phyloP scores from a whole-genome alignment of 2,797 vertebrate genomes.

The Anabacerthia variegaticeps region DNA sequence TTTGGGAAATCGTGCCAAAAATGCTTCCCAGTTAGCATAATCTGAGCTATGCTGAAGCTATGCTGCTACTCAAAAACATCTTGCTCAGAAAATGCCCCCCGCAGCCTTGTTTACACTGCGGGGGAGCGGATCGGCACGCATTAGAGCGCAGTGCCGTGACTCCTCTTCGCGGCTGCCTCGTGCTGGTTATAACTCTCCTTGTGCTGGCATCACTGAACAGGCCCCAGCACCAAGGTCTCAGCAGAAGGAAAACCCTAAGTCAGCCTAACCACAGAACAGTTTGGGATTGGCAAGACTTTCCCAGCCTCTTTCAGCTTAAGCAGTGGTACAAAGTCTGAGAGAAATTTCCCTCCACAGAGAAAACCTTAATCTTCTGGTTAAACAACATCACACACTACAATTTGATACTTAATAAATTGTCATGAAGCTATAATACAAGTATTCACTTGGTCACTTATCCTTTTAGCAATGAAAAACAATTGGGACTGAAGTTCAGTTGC shows the following conservation, averaged over 20 bases:
- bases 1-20: not conserved
- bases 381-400: not conserved
- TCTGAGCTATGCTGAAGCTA: not conserved
- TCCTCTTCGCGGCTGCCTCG: not conserved
- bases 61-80: not conserved
- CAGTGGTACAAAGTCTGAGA: not conserved
- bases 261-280: not conserved
- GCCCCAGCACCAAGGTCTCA: not conserved
- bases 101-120: not conserved
- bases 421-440: not conserved
- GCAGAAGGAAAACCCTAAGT: not conserved
- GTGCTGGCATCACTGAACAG: not conserved
- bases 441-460: slow-evolving; percentile 47
- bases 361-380: slow-evolving; percentile 63
- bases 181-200: not conserved
- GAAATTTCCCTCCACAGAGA: slow-evolving; percentile 17
- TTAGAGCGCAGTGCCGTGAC: rapidly evolving
- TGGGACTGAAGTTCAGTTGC: slow-evolving; percentile 43
- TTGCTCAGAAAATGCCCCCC: not conserved
- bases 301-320: not conserved
- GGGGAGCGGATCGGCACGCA: not conserved
- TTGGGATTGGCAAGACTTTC: not conserved
- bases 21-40: not conserved
- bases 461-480: slow-evolving; percentile 57
- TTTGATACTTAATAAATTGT: slow-evolving; percentile 52